Conservation (phyloP, 2,797 vertebrate species). For the Notolepis coatsorum region DNA sequence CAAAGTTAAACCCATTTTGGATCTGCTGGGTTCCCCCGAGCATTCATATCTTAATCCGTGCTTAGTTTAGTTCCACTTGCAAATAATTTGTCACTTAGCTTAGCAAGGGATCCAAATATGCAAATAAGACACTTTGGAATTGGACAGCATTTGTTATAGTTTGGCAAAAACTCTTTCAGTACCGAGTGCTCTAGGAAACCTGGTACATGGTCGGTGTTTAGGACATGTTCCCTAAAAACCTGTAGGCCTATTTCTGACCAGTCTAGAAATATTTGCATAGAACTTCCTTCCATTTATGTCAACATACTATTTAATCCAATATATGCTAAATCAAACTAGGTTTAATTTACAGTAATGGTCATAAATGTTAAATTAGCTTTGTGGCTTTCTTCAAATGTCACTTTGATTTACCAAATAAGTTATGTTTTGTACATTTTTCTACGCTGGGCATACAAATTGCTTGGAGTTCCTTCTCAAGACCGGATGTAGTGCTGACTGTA, state of each 20-base stretch:
- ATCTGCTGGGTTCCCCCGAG: too few relatives aligned
- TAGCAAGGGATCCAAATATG: too few relatives aligned
- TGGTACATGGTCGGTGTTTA: background rate
- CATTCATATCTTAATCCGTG: too few relatives aligned
- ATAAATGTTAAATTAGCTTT: background rate
- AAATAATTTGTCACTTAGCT: too few relatives aligned
- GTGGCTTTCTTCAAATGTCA: background rate
- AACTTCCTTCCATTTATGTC: too few relatives aligned
- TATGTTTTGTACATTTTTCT: slow-evolving; percentile 6
- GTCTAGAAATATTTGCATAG: too few relatives aligned
- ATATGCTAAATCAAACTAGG: too few relatives aligned
- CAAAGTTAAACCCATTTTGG: too few relatives aligned
- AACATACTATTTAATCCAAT: too few relatives aligned
- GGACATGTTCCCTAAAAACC: background rate
- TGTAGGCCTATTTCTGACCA: too few relatives aligned
- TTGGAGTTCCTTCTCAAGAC: background rate
- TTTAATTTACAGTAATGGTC: too few relatives aligned
- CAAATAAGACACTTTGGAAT: background rate
- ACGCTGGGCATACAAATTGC: slow-evolving; percentile 9
- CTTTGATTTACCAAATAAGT: background rate
- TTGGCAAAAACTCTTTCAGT: background rate
- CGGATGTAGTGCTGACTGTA: slow-evolving; percentile 21
- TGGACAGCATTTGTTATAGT: background rate
- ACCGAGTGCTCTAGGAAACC: background rate
- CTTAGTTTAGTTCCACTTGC: background rate